A percentile compares a stretch with the other conserved stretches of the same genome.
Evolutionary conservation across 1,140 invertebrate genomes (phyloP).

Genomic region (Bombyx mori): ASM3026992v2 NC_085121.1:15381501-15382000

Average conservation of each 20-base stretch:
- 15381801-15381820: slow-evolving; percentile 86
- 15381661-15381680: slow-evolving; percentile 76
- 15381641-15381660: slow-evolving; percentile 61
- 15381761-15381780: slow-evolving; percentile 84
- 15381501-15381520: too few species aligned
- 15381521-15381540: too few species aligned
- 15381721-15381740: slow-evolving; percentile 86
- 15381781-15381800: slow-evolving; percentile 91
- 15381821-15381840: slow-evolving; percentile 73
- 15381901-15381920: too few species aligned
- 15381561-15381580: slow-evolving; percentile 90
- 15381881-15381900: too few species aligned
- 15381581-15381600: slow-evolving; percentile 88
- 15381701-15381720: slow-evolving; percentile 90
- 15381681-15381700: slow-evolving; percentile 92
- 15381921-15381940: neutral
- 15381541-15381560: slow-evolving; percentile 24
- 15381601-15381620: slow-evolving; percentile 89
- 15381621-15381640: slow-evolving; percentile 82
- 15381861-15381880: too few species aligned
- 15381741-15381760: slow-evolving; percentile 88
- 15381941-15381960: too few species aligned
- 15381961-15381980: too few species aligned
- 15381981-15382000: too few species aligned
- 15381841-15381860: too few species aligned